Percentiles rank a stretch among this genome's conserved stretches.
Evolutionary conservation across 2,113 vertebrate genomes (phyloP).

Genomic region (Oryzias melastigma): DNA sequence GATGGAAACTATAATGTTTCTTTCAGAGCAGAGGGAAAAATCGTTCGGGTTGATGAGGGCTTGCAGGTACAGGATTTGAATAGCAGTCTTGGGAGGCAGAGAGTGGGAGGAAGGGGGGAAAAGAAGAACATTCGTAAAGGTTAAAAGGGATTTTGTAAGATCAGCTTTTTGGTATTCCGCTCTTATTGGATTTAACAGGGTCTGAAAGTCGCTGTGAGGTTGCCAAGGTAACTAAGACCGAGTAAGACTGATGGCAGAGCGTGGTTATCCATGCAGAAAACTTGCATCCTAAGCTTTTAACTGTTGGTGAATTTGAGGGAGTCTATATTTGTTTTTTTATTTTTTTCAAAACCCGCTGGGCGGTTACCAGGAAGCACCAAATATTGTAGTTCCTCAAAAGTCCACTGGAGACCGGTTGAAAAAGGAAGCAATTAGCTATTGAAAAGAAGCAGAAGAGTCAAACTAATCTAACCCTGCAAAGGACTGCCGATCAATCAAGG

Average conservation of each 20-base stretch:
- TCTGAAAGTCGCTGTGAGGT: conserved; percentile 63
- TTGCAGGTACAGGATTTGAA: conserved; percentile 51
- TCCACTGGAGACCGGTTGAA: too few species aligned
- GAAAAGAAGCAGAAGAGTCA: too few species aligned
- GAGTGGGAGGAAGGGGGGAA: conserved; percentile 13
- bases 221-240: conserved; percentile 65
- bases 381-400: too few species aligned
- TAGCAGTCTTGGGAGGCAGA: conserved; percentile 33
- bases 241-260: conserved; percentile 15
- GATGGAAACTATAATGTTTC: conserved; percentile 34
- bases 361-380: too few species aligned
- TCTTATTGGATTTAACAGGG: conserved; percentile 62
- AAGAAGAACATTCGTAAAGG: conserved; percentile 42
- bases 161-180: conserved; percentile 49
- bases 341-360: too few species aligned
- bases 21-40: conserved; percentile 32
- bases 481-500: too few species aligned
- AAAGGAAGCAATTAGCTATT: too few species aligned
- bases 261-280: conserved; percentile 32
- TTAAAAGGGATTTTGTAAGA: conserved; percentile 67
- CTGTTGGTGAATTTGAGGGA: neutral
- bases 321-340: too few species aligned
- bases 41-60: conserved; percentile 45
- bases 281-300: conserved; percentile 1
- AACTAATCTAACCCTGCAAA: too few species aligned